Base-by-base conservation (phyloP, 2,797 vertebrate species). In the Coilia nasus region DNA sequence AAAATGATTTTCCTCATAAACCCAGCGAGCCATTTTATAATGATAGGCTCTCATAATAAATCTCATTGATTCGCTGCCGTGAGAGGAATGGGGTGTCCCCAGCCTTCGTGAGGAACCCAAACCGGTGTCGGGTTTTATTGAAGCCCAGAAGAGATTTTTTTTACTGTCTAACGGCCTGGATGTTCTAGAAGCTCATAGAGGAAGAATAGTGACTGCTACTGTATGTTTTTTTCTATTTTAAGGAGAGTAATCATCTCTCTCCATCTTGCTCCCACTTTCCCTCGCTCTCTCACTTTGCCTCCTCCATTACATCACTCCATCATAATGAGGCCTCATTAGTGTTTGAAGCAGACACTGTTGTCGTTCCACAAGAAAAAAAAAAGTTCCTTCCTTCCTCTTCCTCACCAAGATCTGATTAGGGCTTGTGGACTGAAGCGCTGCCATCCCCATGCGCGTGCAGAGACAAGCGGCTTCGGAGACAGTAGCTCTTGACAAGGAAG, bases 301-400 rank as follows among this genome's bases (percentile, higher is more conserved):
- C 88, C 88, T 85, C 67, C 86, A 89, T 89, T 89, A 91, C 90
- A 87, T 91, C 90, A 92, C 81, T 19, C 86, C 83, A 86, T 89
- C 87, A 87, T 84, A 82, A 90, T 88, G 85, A 71, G 71, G 71
- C 17, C 71, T 78, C 71, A 44, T 78, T 78, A 78, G 35, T 78
- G 71, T 78, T 35, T 9, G 7, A 44, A 78, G 35, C 35, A 15
- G 50, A 41, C 71, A 19, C 71, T 44, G 71, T 25, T 31, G 31
- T 41, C 67, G 35, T 78, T 78, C 71, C 35, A 6, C 17, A 44
- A 54, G 14, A 54, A 54, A 54, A 14, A 9, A 10, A 54, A 54
- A 54, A 10, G 35, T 21, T 78, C 35, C 71, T 78, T 78, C 57
- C 57, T 59, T 21, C 71, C 71, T 71, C 6, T 1, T 14, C 15